Percentiles rank a stretch among this genome's conserved stretches.
Conservation (phyloP, 2,888 invertebrate genomes). For the Eretmocerus hayati region DNA sequence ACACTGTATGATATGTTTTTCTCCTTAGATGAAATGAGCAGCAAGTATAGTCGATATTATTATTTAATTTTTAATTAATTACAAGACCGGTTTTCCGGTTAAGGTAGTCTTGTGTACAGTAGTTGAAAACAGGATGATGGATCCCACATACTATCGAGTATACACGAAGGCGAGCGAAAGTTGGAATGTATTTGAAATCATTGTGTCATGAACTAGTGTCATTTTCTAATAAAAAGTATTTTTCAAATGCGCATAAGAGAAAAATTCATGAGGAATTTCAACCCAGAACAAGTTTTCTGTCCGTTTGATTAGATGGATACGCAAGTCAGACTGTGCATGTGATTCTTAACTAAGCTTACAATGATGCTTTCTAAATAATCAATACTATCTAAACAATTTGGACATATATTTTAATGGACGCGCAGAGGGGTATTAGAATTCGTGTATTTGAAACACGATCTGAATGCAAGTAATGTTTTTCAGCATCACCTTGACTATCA, state of each 20-base stretch:
- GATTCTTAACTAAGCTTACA: no score
- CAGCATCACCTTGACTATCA: constrained; percentile 19
- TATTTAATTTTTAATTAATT: constrained; percentile 43
- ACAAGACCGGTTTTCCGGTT: constrained; percentile 27
- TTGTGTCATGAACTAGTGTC: constrained; percentile 29
- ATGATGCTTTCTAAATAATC: no score
- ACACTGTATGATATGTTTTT: constrained; percentile 39
- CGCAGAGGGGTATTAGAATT: background rate
- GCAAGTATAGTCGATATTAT: constrained; percentile 37
- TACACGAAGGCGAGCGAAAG: constrained; percentile 11
- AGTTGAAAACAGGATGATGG: constrained; percentile 7
- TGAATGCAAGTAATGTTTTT: constrained; percentile 5
- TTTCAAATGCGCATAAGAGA: constrained; percentile 15
- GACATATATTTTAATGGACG: constrained; percentile 11
- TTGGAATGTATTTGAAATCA: constrained; percentile 21
- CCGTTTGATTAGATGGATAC: no score
- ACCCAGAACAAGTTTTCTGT: no score
- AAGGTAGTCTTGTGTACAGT: constrained; percentile 23
- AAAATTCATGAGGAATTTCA: no score
- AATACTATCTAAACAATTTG: no score
- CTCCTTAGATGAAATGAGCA: constrained; percentile 23
- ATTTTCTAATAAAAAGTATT: constrained; percentile 25
- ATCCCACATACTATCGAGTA: constrained; percentile 12
- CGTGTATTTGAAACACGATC: constrained; percentile 7
- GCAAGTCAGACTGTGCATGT: background rate